Evolutionary conservation across 2,113 vertebrate genomes (phyloP), one percentile per base, ranked within the genome.

Genomic region (Myiopsitta monachus): DNA sequence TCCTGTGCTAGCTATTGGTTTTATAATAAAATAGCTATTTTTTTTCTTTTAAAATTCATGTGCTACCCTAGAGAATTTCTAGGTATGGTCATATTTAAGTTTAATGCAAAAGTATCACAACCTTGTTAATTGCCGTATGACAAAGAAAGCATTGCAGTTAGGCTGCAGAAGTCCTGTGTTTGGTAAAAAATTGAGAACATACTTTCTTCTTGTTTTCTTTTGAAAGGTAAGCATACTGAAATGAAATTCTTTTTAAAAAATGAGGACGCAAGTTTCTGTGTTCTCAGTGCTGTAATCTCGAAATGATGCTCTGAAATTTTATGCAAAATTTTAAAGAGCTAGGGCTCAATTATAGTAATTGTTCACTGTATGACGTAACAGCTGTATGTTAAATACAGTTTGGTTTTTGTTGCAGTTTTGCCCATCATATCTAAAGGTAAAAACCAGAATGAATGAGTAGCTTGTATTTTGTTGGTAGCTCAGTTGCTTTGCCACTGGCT

Each of bases 231-330:
- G 57, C 1, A 1, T 38, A 47, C 11, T 31, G 17, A 77, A 81
- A 49, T 47, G 4, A 62, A 51, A 49, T 19, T 28, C 0, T 28
- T 63, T 57, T 59, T 7, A 0, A 27, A 64, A 52, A 49, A 30
- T 15, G 6, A 61, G 38, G 10, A 26, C 19, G 7, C 0, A 5
- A 9, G 3, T 73, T 76, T 87, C 24, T 82, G 0, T 41, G 3
- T 72, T 82, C 36, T 47, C 44, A 41, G 14, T 76, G 24, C 23
- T 72, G 9, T 28, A 31, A 39, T 70, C 44, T 81, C 43, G 66
- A 88, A 92, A 73, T 38, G 22, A 12, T 51, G 10, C 18, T 87
- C 36, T 41, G 31, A 82, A 82, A 69, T 52, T 33, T 59, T n/a
- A 12, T 43, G 24, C 55, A 77, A 46, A 72, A 55, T 38, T 82